Evolutionary conservation across 2,888 invertebrate species (phyloP).

Genomic region (Agrotis puta): DNA sequence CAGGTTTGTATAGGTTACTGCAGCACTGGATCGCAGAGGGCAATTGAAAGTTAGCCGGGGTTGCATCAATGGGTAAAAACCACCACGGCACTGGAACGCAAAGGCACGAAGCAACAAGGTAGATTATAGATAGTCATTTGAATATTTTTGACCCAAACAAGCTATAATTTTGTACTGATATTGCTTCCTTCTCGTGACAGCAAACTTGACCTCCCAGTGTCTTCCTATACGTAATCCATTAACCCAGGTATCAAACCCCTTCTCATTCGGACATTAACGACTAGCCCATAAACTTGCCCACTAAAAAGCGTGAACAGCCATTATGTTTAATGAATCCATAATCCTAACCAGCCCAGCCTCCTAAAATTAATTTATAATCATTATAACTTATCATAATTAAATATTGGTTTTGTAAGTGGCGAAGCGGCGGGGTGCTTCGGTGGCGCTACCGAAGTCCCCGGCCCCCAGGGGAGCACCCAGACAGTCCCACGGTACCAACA

Average conservation of each 20-base stretch:
- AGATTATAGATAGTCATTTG: no score
- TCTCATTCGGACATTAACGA: slow-evolving; percentile 39
- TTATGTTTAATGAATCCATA: slow-evolving; percentile 61
- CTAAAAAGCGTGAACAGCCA: slow-evolving; percentile 56
- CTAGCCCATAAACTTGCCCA: slow-evolving; percentile 43
- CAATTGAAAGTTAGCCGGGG: no score
- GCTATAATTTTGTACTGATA: no score
- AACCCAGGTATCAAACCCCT: slow-evolving; percentile 35
- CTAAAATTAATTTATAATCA: slow-evolving; percentile 72
- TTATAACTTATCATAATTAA: slow-evolving; percentile 73
- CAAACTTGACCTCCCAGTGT: background rate
- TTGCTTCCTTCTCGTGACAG: background rate
- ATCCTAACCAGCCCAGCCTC: slow-evolving; percentile 45
- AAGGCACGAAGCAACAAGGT: no score
- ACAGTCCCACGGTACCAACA: slow-evolving; percentile 71
- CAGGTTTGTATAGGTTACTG: no score
- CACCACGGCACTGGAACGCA: no score
- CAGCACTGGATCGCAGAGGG: no score
- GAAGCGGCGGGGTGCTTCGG: slow-evolving; percentile 73
- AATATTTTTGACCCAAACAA: no score
- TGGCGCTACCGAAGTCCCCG: slow-evolving; percentile 75
- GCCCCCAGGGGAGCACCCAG: slow-evolving; percentile 64
- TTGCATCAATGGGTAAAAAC: no score
- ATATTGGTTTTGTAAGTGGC: slow-evolving; percentile 76
- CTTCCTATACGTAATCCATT: background rate